Base-by-base conservation (phyloP, 2,888 invertebrate species). In the Strigamia transsilvanica region DNA sequence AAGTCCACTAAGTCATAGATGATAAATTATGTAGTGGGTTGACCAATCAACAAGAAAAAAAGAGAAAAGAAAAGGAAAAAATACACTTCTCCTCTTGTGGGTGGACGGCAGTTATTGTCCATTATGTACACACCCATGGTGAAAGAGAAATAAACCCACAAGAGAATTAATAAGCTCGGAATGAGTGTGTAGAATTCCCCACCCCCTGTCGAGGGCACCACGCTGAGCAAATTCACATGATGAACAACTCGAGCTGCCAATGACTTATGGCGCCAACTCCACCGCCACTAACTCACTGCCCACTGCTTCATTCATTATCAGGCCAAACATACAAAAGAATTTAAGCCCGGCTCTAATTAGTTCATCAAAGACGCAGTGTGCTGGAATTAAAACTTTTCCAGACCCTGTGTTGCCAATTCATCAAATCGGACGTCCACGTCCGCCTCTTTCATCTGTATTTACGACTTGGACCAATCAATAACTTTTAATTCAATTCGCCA, bases 291-390 rank as follows among this genome's bases (percentile, higher is more conserved):
- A 73, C 73, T 73, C 73, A 73, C 73, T 73, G 73, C 73, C 73
- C 73, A 73, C 73, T 73, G 73, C 73, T 73, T 27, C 73, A 73
- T 73, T 73, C 73, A 73, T 73, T 73, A 73, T 32, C 27, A 73
- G 56, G 56, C 56, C 56, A 56, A 56, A 56, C 56, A 56, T 18
- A 56, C 56, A 56, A 56, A 56, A 56, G 56, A 56, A 18, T 56
- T 56, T 79, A 23, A 79, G 41, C 18, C 23, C 23, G 23, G 80
- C 51, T 32, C 80, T 80, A 51, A 80, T 80, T 80, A 80, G 80
- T 80, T 80, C 46, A 80, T 80, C 80, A 80, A 79, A 51, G 80
- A 73, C 73, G 73, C 73, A 32, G 73, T 73, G 56, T 56, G 56
- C 9, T 32, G 73, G 32, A 73, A 73, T 73, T 73, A 73, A 73